Evolutionary conservation across 2,888 invertebrate species (phyloP), one percentile per base, ranked within the genome.

Genomic region (Machimus rusticus): DNA sequence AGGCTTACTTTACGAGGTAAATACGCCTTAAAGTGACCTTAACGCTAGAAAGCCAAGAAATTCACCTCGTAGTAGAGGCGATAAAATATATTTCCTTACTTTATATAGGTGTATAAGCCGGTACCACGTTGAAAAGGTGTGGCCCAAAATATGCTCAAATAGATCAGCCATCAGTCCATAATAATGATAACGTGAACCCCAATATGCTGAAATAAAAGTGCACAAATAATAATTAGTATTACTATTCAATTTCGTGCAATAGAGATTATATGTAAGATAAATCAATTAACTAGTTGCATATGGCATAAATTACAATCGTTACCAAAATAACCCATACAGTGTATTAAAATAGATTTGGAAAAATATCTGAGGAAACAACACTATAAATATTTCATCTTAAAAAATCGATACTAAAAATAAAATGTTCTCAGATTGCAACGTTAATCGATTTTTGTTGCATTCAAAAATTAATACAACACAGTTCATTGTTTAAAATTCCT

Each of bases 1-100:
- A 76, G 74, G 39, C 14, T 74, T 86, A 12, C n/a, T 86, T 31
- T 86, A 14, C 74, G 86, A 86, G 86, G 23, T 34, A 16, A 46
- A 86, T 55, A 23, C 23, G 51, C 23, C 55, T 81, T 81, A 55
- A 55, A 43, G 55, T 55, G 31, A 81, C 16, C 28, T 31, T 14
- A 12, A 51, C 77, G 55, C 34, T 55, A 86, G 51, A 78, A n/a
- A 74, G n/a, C 14, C 9, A 8, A 31, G 23, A 51, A 55, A 43
- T 81, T 16, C 23, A 66, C 28, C 51, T 81, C 81, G 55, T 8
- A 9, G 6, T 76, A 39, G 39, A 39, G 39, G 31, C n/a, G 4
- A 5, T 19, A 2, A 31, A 74, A 76, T 51, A 51, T 16, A n/a
- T n/a, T 51, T 5, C 1, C 34, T 76, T 39, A 76, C 76, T 23